phyloP scores from a whole-genome alignment of 2,797 vertebrate genomes.

The Cygnus olor region DNA sequence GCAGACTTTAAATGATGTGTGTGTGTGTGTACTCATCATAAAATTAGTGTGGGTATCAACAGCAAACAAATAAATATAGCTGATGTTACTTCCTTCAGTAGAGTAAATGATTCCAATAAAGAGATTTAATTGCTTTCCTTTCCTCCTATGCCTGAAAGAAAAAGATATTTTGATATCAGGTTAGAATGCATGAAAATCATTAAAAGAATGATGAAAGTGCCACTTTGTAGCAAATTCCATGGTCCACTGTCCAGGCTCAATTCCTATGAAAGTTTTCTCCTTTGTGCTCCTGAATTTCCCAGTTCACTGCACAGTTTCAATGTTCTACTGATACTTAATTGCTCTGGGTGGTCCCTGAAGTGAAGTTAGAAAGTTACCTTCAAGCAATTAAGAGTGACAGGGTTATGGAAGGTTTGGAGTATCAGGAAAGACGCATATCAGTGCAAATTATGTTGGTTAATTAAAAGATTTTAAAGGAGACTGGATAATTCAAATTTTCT shows the following conservation, averaged over 20 bases:
- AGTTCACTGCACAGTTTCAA: background rate
- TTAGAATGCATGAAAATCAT: background rate
- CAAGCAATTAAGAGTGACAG: background rate
- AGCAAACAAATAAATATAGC: background rate
- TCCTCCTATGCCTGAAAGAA: background rate
- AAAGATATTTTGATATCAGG: background rate
- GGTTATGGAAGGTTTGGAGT: background rate
- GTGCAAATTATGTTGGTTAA: background rate
- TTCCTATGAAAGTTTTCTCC: background rate
- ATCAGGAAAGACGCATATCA: background rate
- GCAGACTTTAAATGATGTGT: background rate
- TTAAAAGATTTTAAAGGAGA: background rate
- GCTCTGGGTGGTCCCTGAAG: background rate
- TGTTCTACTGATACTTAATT: background rate
- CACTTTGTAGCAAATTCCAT: background rate
- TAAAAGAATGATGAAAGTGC: background rate
- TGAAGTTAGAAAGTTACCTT: background rate
- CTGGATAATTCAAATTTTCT: background rate
- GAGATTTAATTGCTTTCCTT: background rate
- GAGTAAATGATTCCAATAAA: background rate
- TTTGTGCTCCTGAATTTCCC: background rate
- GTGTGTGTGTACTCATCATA: background rate
- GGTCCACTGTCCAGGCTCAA: background rate
- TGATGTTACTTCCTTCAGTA: background rate
- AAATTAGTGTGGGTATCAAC: background rate